Evolutionary conservation across 2,888 invertebrate genomes (phyloP).

Genomic region (Boloria euphrosyne): DNA sequence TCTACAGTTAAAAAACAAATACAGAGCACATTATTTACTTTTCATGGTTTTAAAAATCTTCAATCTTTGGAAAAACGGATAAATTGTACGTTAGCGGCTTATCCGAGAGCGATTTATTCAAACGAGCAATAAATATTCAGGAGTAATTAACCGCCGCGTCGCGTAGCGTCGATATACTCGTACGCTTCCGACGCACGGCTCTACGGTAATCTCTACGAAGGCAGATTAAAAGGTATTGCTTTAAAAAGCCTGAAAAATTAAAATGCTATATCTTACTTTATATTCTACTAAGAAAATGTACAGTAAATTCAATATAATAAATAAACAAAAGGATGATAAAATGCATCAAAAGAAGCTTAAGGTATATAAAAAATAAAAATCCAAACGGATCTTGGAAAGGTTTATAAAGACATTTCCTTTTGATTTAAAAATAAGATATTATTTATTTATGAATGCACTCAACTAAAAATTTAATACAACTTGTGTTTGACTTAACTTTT

Average conservation of each 20-base stretch:
- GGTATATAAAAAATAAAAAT: no score
- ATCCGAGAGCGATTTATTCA: slow-evolving; percentile 76
- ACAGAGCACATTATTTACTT: no score
- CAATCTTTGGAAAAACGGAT: slow-evolving; percentile 21
- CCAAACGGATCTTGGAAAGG: no score
- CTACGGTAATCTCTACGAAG: slow-evolving; percentile 5
- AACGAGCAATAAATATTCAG: slow-evolving; percentile 81
- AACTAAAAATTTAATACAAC: no score
- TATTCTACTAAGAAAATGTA: background rate
- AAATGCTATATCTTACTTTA: background rate
- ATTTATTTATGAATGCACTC: no score
- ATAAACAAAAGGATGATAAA: no score
- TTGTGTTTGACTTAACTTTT: no score
- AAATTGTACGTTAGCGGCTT: slow-evolving; percentile 72
- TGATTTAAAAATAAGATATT: no score
- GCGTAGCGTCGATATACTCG: slow-evolving; percentile 54
- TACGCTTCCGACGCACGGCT: slow-evolving; percentile 4
- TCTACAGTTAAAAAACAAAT: no score
- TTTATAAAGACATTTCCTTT: no score
- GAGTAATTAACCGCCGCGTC: slow-evolving; percentile 72
- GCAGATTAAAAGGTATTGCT: slow-evolving; percentile 2
- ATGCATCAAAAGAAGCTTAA: no score
- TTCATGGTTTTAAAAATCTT: background rate
- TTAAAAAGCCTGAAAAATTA: slow-evolving; percentile 1
- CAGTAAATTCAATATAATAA: no score